A percentile compares a stretch with the other conserved stretches of the same genome.
Evolutionary conservation across 64 coral and sea anemone genomes (phyloP).

Genomic region (Montipora foliosa): DNA sequence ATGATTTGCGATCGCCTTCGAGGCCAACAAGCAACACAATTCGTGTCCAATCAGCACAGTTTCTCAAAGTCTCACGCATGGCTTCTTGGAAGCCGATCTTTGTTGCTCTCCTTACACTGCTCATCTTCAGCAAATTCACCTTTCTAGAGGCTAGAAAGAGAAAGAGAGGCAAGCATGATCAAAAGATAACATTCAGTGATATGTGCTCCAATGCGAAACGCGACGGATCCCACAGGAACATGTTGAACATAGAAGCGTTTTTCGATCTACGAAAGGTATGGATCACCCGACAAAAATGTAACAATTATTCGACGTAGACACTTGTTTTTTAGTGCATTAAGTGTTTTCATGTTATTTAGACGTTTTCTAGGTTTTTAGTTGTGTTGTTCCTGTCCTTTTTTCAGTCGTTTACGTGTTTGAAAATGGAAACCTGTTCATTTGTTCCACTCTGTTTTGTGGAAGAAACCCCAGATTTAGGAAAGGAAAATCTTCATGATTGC

Average conservation of each 20-base stretch:
- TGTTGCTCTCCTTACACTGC: not conserved
- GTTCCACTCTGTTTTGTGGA: conserved; percentile 38
- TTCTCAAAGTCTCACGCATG: not conserved
- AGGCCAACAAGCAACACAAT: not conserved
- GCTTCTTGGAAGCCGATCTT: not conserved
- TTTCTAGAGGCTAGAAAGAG: not conserved
- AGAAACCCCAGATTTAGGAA: conserved; percentile 18
- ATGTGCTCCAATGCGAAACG: not conserved
- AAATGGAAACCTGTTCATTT: conserved; percentile 15
- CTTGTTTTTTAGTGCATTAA: not conserved
- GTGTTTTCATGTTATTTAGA: not conserved
- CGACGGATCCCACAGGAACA: not conserved
- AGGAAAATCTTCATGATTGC: conserved; percentile 17
- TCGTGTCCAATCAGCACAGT: not conserved
- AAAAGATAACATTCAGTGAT: not conserved
- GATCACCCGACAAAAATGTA: not conserved
- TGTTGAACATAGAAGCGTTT: conserved; percentile 34
- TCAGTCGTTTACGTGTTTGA: conserved; percentile 38
- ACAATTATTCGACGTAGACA: not conserved
- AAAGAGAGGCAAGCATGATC: not conserved
- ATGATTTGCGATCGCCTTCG: not conserved
- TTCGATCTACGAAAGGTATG: conserved; percentile 32
- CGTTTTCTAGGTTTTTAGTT: not conserved
- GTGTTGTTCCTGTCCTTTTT: not conserved
- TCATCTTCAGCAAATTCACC: not conserved